Evolutionary conservation across 2,797 vertebrate species (phyloP).

Genomic region (Gallinago solitaria): DNA sequence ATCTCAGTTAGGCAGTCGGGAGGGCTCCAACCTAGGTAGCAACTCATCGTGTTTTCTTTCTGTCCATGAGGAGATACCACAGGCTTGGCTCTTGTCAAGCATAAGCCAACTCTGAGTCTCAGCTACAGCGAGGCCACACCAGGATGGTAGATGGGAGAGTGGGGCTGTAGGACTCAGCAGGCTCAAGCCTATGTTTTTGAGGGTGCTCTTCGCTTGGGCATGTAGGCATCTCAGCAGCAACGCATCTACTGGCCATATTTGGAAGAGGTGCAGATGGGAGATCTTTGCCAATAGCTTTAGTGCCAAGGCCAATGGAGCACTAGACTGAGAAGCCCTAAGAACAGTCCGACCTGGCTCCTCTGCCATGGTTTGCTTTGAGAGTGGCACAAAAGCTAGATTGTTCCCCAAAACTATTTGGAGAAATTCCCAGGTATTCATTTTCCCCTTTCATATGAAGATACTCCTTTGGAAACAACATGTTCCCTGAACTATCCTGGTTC

Average conservation of each 20-base stretch:
- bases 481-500: neutral
- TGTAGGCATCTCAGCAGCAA: neutral
- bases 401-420: neutral
- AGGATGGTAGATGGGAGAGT: neutral
- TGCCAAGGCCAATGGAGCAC: neutral
- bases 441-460: neutral
- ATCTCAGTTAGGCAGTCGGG: rapidly evolving
- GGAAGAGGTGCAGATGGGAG: rapidly evolving
- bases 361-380: neutral
- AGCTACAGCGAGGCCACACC: neutral
- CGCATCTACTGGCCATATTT: rapidly evolving
- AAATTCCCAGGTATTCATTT: neutral
- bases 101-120: neutral
- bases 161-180: neutral
- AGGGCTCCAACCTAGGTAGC: neutral
- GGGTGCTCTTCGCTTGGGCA: neutral
- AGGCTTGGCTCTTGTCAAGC: neutral
- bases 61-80: neutral
- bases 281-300: neutral
- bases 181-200: neutral
- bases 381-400: neutral
- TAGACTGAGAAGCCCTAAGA: neutral
- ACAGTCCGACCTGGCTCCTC: neutral
- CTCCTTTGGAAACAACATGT: neutral
- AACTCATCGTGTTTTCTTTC: rapidly evolving